Evolutionary conservation across 2,888 invertebrate genomes (phyloP).

Genomic region (Scaptodrosophila latifasciaeformis): DNA sequence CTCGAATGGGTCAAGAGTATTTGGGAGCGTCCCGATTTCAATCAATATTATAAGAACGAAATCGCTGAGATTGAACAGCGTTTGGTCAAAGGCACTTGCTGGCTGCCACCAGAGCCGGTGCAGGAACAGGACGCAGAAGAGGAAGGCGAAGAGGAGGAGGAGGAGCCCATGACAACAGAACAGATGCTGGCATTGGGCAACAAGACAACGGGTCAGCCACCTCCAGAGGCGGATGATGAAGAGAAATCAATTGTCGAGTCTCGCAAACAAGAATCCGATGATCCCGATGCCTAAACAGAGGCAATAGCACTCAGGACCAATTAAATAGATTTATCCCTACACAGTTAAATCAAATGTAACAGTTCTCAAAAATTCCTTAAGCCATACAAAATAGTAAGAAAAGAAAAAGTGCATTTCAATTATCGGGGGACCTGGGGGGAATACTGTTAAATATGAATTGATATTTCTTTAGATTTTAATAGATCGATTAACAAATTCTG

Average conservation of each 20-base stretch:
- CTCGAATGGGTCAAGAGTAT: slow-evolving; percentile 70
- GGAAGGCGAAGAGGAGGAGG: slow-evolving; percentile 33
- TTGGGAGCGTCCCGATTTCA: slow-evolving; percentile 68
- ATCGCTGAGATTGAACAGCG: slow-evolving; percentile 61
- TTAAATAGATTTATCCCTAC: no score
- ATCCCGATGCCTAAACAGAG: no score
- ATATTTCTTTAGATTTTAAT: no score
- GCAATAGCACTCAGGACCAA: neutral
- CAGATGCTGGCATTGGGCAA: slow-evolving; percentile 42
- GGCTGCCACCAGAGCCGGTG: slow-evolving; percentile 49
- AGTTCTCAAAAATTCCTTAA: no score
- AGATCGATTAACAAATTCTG: no score
- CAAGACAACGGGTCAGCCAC: slow-evolving; percentile 20
- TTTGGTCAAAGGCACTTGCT: slow-evolving; percentile 52
- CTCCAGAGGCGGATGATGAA: neutral
- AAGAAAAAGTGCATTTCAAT: no score
- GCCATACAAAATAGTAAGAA: no score
- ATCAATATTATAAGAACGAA: slow-evolving; percentile 62
- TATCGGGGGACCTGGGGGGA: no score
- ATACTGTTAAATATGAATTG: no score
- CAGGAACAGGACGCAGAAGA: slow-evolving; percentile 18
- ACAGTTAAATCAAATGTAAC: no score
- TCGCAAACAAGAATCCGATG: no score
- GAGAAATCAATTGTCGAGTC: no score
- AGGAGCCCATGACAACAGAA: slow-evolving; percentile 23